Evolutionary conservation across 2,113 vertebrate genomes (phyloP).

Genomic region (Oxyura jamaicensis): DNA sequence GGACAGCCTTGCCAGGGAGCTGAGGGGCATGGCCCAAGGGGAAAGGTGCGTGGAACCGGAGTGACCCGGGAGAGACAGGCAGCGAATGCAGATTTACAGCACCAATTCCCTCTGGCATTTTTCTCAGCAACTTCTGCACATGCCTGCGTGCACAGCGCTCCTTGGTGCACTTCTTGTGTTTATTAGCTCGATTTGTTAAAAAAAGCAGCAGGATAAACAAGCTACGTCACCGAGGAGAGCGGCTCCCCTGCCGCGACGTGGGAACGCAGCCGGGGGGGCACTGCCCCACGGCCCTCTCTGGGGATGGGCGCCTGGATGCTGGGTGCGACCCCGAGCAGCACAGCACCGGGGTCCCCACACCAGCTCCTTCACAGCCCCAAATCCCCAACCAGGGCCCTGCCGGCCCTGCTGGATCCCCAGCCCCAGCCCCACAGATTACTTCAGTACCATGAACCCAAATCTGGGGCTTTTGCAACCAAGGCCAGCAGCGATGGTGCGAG

Average conservation of each 20-base stretch:
- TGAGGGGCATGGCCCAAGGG: neutral
- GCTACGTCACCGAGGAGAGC: neutral
- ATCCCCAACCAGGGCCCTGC: neutral
- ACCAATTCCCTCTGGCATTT: neutral
- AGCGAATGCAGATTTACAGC: neutral
- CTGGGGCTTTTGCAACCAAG: neutral
- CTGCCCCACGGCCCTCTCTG: accelerated
- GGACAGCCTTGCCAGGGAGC: neutral
- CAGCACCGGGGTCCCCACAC: no score
- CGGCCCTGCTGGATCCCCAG: accelerated
- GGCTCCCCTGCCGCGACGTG: accelerated
- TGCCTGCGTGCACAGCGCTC: neutral
- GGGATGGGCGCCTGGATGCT: neutral
- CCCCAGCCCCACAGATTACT: accelerated
- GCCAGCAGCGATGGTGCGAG: neutral
- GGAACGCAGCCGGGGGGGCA: accelerated
- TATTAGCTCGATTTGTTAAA: neutral
- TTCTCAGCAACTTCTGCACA: neutral
- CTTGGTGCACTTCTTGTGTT: neutral
- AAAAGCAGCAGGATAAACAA: neutral
- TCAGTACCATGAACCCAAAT: neutral
- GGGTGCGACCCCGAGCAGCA: neutral
- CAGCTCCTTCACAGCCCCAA: neutral
- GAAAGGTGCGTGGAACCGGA: accelerated
- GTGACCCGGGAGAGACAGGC: neutral